Base-by-base conservation (phyloP, 2,797 vertebrate species). In the Liasis olivaceus region DNA sequence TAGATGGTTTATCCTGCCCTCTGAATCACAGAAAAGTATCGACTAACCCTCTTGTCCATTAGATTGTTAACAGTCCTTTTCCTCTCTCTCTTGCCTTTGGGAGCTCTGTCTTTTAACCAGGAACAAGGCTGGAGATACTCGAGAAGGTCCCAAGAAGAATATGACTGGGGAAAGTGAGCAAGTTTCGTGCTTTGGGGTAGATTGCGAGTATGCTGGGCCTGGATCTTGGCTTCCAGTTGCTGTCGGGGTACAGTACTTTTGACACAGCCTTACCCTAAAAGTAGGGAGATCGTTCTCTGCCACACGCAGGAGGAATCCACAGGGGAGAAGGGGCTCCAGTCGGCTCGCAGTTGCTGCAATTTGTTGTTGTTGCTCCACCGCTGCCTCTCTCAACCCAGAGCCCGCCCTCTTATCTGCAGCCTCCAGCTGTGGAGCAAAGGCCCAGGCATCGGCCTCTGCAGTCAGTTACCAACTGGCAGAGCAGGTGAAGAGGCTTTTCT, bases 371-470 rank as follows among this genome's bases (percentile, higher is more conserved):
- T 31, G 81, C 62, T 64, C 28, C 59, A 59, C 62, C 31, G 11
- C 36, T 85, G 28, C 36, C 42, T 54, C 84, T 31, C 51, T 69
- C 5, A 20, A 54, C 77, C 2, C 59, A 54, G 12, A 28, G 89
- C 72, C 36, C 85, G 66, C 13, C 58, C 92, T 51, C 89, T 93
- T 93, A 93, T 93, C 92, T 90, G n/a, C 20, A 58, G 47, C 47
- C 36, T 63, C 89, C 92, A 93, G 92, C 66, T 47, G 85, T 24
- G 66, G 15, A 88, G 85, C 58, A 54, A 60, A 87, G 42, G 14
- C 13, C 17, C 2, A 62, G 24, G 72, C 87, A 14, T 51, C 72
- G 31, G 28, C 20, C 22, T 64, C 47, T 54, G 56, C 56, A 56
- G 36, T 47, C 88, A 86, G 84, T 58, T 51, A 47, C 31, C 22